phyloP scores from a whole-genome alignment of 2,113 vertebrate genomes.

The Sturnus vulgaris region DNA sequence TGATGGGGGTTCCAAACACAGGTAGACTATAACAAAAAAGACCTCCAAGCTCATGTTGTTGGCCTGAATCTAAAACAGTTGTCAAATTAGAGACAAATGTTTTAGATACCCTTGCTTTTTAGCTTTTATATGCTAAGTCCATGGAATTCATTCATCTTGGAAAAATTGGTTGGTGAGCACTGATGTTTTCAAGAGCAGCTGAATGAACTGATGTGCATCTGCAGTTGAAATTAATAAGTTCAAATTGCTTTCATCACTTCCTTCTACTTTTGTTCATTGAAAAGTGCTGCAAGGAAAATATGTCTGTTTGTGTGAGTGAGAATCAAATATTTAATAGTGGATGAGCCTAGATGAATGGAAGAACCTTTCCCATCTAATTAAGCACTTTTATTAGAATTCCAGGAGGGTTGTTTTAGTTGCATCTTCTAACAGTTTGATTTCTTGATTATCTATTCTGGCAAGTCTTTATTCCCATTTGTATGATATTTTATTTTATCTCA shows the following conservation, averaged over 20 bases:
- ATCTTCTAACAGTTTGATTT: background rate
- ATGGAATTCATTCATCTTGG: background rate
- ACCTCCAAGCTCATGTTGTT: background rate
- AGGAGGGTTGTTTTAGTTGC: background rate
- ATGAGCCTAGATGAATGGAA: background rate
- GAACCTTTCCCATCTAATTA: background rate
- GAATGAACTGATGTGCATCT: background rate
- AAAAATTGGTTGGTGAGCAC: background rate
- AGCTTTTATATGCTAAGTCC: background rate
- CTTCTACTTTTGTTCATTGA: background rate
- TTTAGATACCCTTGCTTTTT: background rate
- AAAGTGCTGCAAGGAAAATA: background rate
- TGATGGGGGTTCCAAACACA: background rate
- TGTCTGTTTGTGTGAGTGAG: background rate
- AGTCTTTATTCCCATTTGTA: conserved; percentile 25
- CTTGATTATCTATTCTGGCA: conserved; percentile 28
- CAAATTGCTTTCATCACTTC: background rate
- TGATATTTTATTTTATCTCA: background rate
- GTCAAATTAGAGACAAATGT: background rate
- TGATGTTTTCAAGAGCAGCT: background rate
- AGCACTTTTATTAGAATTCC: conserved; percentile 4
- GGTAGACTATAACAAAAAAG: background rate
- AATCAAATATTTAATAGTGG: background rate
- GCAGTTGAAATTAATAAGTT: background rate
- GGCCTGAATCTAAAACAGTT: background rate